Evolutionary conservation across 92 coral and sea anemone genomes (phyloP).

Genomic region (Umimayanthus chanpuru): DNA sequence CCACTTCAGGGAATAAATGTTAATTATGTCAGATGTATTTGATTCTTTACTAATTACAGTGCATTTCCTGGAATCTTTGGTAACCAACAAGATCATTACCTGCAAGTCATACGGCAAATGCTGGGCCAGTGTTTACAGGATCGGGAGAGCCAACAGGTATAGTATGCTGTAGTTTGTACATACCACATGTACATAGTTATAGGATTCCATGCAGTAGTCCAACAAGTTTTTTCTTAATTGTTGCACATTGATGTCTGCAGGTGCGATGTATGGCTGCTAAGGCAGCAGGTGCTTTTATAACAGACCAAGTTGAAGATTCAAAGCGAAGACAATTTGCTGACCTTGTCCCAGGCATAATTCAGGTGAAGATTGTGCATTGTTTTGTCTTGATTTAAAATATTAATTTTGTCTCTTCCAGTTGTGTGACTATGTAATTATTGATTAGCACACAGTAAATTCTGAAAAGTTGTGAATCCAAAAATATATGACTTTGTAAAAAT

Average conservation of each 20-base stretch:
- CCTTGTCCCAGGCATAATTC: conserved; percentile 91
- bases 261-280: conserved; percentile 97
- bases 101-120: conserved; percentile 96
- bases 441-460: too few species aligned
- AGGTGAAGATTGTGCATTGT: conserved; percentile 53
- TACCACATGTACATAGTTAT: too few species aligned
- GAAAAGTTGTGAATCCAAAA: too few species aligned
- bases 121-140: conserved; percentile 95
- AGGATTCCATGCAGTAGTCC: background rate
- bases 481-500: too few species aligned
- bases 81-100: conserved; percentile 96
- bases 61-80: conserved; percentile 99
- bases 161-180: background rate
- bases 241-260: conserved; percentile 43
- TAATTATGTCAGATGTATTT: background rate
- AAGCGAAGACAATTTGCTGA: conserved; percentile 93
- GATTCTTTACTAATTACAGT: conserved; percentile 38
- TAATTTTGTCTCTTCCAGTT: too few species aligned
- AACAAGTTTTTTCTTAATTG: background rate
- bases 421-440: too few species aligned
- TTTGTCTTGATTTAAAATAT: background rate
- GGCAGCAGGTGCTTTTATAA: conserved; percentile 91
- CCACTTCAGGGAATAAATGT: too few species aligned
- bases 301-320: conserved; percentile 89
- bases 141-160: conserved; percentile 84